These are phyloP conservation scores for Myotis davidii DNA, from an alignment of 2,113 vertebrate species.

Conservation along the genomic window DNA sequence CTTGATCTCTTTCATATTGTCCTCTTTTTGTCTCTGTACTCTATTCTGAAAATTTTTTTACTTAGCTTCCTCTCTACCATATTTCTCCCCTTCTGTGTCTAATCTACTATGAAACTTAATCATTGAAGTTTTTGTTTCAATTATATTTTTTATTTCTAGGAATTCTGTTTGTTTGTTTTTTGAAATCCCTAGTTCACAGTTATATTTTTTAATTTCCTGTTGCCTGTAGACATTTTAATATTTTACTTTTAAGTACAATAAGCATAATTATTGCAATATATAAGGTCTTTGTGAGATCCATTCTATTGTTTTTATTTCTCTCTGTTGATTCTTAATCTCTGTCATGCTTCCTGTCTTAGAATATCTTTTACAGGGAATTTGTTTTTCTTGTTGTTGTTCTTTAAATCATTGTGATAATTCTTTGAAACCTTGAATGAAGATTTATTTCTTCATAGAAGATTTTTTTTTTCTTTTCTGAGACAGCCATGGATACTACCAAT, in stretches of 20 bases:
- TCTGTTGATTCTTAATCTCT: background rate
- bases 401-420: background rate
- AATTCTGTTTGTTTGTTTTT: background rate
- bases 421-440: background rate
- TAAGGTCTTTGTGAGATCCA: background rate
- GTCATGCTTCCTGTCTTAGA: background rate
- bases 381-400: background rate
- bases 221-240: background rate
- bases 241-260: background rate
- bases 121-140: background rate
- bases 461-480: background rate
- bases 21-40: background rate
- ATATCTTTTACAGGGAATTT: background rate
- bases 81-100: background rate
- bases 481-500: background rate
- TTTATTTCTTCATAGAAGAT: background rate
- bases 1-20: background rate
- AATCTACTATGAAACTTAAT: background rate
- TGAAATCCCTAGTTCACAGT: background rate
- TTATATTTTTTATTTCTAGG: background rate
- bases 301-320: background rate
- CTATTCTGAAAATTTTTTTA: background rate
- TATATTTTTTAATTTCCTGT: background rate
- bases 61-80: background rate
- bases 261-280: background rate